Base-by-base conservation (phyloP, 2,888 invertebrate genomes). In the Nipponacmea schrenckii region DNA sequence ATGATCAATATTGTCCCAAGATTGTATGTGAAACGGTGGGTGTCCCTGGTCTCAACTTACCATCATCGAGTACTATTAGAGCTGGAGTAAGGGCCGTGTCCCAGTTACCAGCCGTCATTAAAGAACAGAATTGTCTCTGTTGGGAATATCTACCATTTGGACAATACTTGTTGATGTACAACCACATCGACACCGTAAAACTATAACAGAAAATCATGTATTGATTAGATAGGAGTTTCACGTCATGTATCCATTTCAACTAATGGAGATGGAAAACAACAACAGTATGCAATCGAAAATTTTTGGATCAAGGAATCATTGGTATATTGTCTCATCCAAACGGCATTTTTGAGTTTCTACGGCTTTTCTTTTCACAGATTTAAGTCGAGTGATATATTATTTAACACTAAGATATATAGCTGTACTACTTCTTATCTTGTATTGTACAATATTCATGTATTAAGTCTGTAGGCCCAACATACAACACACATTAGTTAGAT, bases 101-200 rank as follows among this genome's bases (percentile, higher is more conserved):
- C 81, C 81, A 80, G 20, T 79, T 78, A n/a, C 81, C 76, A 72
- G 83, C 83, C 26, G 81, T 77, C 67, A 56, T 24, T 10, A 56
- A 24, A 56, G 56, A 56, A 56, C 56, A 56, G 56, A 24, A 56
- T 56, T 24, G 12, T 24, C 12, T 56, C 10, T 24, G 12, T 12
- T 17, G 2, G 3, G 56, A 24, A 10, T 24, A 20, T 56, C 20
- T 56, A 5, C 39, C 39, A 24, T 56, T 20, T 5, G 79, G 74
- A 73, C 86, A 87, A 70, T 84, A 85, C 15, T 87, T 85, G 63
- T 83, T 66, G 0, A 87, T 71, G 67, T 87, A 87, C 65, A 87
- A 56, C 85, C 85, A 87, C 24, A 86, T 62, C 17, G 80, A 80
- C n/a, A 86, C 64, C 7, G 87, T 83, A 70, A 85, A 83, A 70